Base-by-base conservation (phyloP, 2,888 invertebrate species). In the Desoria tigrina region DNA sequence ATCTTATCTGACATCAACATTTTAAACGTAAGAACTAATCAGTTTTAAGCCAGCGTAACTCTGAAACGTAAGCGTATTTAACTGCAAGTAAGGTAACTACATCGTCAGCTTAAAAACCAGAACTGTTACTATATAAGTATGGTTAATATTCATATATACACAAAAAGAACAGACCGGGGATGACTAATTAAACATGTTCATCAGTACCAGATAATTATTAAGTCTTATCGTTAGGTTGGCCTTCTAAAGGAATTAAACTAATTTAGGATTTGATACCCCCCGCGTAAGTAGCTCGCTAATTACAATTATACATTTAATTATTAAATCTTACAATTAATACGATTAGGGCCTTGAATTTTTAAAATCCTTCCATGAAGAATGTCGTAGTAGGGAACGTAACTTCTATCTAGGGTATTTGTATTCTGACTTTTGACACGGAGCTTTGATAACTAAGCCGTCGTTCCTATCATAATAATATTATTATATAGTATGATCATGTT, bases 101-200 rank as follows among this genome's bases (percentile, higher is more conserved):
- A 57, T 42, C 42, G 56, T 57, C 56, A 57, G 32, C 56, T 57
- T 57, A 57, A 57, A 32, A 55, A 26, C 32, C 55, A 16, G 28
- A n/a, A n/a, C 42, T n/a, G 39, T 42, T 45, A 45, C 16, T 9
- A 45, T 14, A 39, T 18, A 39, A 39, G 42, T 57, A 57, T 57
- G 56, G 27, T 55, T 24, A 32, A 26, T 55, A 55, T 32, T 6
- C 32, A 55, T 24, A 9, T 18, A n/a, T n/a, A 45, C 18, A 45
- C 7, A 7, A 26, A 51, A 24, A 26, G 23, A 14, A 51, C 51
- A 45, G 27, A 32, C 28, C 27, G 11, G 55, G 56, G 32, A 57
- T 57, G 56, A 57, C 56, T 57, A 57, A 57, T 57, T 57, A 57
- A 57, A 57, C 56, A 57, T 57, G 55, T 55, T 55, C 27, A 55